Conservation (phyloP, 37 sponge, comb jelly and placozoan species). For the Halichondria panicea region DNA sequence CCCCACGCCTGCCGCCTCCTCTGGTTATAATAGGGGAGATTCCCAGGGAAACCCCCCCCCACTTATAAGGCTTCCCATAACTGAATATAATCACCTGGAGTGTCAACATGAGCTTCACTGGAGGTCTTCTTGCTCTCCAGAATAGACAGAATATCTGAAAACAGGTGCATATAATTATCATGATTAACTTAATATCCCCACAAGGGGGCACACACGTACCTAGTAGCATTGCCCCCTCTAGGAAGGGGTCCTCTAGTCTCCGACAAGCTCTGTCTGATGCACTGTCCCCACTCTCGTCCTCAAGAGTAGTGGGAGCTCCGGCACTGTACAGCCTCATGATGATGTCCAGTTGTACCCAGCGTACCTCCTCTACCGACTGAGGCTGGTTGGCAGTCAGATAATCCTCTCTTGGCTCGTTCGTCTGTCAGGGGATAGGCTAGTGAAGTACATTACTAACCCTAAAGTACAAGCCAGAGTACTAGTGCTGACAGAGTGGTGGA, state of each 20-base stretch:
- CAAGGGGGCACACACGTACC: slow-evolving; percentile 19
- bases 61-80: no score
- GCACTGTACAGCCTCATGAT: neutral
- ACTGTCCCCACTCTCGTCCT: slow-evolving; percentile 2
- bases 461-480: neutral
- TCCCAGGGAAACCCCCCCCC: no score
- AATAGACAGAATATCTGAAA: slow-evolving; percentile 4
- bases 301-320: neutral
- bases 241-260: slow-evolving; percentile 11
- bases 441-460: no score
- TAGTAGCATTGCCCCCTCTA: slow-evolving; percentile 45
- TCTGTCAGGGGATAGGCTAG: no score
- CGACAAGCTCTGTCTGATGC: slow-evolving; percentile 28
- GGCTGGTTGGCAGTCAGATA: neutral
- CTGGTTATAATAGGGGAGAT: no score
- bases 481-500: no score
- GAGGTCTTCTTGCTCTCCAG: neutral
- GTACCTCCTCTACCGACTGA: slow-evolving; percentile 1
- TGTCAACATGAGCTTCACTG: neutral
- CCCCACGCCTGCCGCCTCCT: no score
- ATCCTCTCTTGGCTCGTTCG: neutral
- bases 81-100: neutral
- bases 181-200: neutral
- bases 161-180: neutral
- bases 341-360: slow-evolving; percentile 38